These are phyloP conservation scores for Brachypalpus laphriformis DNA, from an alignment of 2,888 invertebrate species.

Conservation along the genomic window DNA sequence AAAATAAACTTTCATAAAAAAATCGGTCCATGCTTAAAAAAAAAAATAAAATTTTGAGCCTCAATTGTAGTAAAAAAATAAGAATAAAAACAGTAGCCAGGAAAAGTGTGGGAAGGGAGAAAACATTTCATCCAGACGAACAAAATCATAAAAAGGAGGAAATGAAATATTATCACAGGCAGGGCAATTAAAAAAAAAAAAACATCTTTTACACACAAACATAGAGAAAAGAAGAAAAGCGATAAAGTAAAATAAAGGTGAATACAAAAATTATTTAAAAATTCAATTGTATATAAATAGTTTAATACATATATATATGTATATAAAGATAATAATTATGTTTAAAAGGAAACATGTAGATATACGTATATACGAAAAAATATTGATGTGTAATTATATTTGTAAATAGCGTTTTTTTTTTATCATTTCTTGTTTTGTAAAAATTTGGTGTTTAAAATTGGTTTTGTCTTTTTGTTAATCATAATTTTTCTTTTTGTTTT, in stretches of 20 bases:
- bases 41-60: slow-evolving; percentile 41
- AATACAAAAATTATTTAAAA: slow-evolving; percentile 22
- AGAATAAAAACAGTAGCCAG: not conserved
- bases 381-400: slow-evolving; percentile 72
- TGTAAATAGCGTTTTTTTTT: slow-evolving; percentile 72
- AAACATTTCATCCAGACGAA: slow-evolving; percentile 32
- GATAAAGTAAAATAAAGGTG: slow-evolving; percentile 14
- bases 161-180: slow-evolving; percentile 71
- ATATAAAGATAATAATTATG: slow-evolving; percentile 65
- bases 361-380: slow-evolving; percentile 72
- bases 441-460: slow-evolving; percentile 74
- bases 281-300: slow-evolving; percentile 65
- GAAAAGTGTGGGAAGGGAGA: slow-evolving; percentile 1
- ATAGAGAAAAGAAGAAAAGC: not conserved
- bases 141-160: slow-evolving; percentile 20
- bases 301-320: slow-evolving; percentile 54
- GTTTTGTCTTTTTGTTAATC: slow-evolving; percentile 68
- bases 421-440: slow-evolving; percentile 65
- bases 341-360: slow-evolving; percentile 72
- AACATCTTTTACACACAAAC: not conserved
- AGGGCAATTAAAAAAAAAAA: slow-evolving; percentile 49
- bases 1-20: slow-evolving; percentile 35
- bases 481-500: slow-evolving; percentile 14
- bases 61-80: slow-evolving; percentile 49
- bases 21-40: slow-evolving; percentile 13